Percentiles rank a stretch among this genome's conserved stretches.
Evolutionary conservation across 2,797 vertebrate genomes (phyloP).

Genomic region (Vireo griseus): DNA sequence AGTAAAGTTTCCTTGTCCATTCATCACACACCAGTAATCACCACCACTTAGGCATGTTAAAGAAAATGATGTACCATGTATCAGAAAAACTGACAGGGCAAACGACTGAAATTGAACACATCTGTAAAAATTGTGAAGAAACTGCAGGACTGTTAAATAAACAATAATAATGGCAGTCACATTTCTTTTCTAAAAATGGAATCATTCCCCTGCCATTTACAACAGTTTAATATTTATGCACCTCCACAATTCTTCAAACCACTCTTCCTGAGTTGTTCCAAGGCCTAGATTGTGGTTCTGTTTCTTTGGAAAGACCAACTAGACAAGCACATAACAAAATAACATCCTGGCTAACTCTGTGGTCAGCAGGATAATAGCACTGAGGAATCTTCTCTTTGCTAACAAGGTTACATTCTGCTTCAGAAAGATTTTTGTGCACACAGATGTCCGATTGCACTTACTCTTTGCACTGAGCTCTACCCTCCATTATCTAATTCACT

Average conservation of each 20-base stretch:
- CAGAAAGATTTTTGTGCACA: background rate
- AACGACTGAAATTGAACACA: background rate
- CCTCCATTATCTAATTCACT: background rate
- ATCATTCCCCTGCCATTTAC: background rate
- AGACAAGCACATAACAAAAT: background rate
- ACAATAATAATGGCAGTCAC: background rate
- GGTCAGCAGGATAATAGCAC: background rate
- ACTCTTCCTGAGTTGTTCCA: background rate
- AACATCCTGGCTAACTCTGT: background rate
- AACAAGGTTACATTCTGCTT: background rate
- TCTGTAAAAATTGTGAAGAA: background rate
- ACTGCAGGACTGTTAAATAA: background rate
- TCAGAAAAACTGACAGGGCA: background rate
- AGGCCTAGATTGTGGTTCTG: background rate
- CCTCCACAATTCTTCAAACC: background rate
- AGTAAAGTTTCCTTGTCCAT: background rate
- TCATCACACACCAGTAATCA: background rate
- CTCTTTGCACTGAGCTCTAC: background rate
- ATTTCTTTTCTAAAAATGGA: conserved; percentile 1
- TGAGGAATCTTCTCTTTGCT: background rate
- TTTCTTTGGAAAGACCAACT: background rate
- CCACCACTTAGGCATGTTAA: background rate
- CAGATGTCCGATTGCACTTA: background rate
- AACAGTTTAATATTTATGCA: background rate
- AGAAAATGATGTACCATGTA: conserved; percentile 6